Base-by-base conservation (phyloP, 37 sponge, comb jelly and placozoan species). In the Halisarca cf. caerulea region DNA sequence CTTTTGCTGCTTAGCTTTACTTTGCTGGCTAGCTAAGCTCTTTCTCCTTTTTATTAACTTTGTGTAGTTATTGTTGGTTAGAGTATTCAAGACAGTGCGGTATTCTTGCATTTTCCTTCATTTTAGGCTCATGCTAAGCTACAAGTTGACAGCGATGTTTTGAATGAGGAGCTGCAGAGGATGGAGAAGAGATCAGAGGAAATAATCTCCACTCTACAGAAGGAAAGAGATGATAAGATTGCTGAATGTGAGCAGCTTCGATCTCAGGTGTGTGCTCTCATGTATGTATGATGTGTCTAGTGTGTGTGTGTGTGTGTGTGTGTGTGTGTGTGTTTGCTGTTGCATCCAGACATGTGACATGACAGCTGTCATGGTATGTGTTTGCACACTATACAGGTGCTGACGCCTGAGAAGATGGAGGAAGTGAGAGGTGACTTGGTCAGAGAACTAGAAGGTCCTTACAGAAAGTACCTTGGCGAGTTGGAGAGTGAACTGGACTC, bases 191-290 rank as follows among this genome's bases (percentile, higher is more conserved):
- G 78, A 28, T 92, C 87, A 21, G 85, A 92, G 38, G 86, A 89
- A 36, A 86, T 89, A 66, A 92, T 92, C 21, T 27, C 80, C 3
- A 69, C 66, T 15, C 73, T 92, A 24, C 93, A 92, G 32, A 61
- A 23, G 6, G 93, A 92, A 55, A 83, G 89, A 61, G 93, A 92
- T 36, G 68, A 45, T 15, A 86, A 79, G 51, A 92, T 89, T 18
- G 15, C 66, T 43, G 93, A 92, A 74, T 86, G 85, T 47, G 89
- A 92, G 30, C 62, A 82, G 35, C 81, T 86, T 21, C 80, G 42
- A 41, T 2, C 83, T 35, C 83, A 88, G 82, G 92, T 92, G 44
- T 24, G 51, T 45, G 44, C 18, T 8, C 24, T 37, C 36, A 7
- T 6, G 44, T 17, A 37, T 17, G 51, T 17, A 68, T 21, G 33